Evolutionary conservation across 2,797 vertebrate genomes (phyloP).

Genomic region (Rhinoraja longicauda): DNA sequence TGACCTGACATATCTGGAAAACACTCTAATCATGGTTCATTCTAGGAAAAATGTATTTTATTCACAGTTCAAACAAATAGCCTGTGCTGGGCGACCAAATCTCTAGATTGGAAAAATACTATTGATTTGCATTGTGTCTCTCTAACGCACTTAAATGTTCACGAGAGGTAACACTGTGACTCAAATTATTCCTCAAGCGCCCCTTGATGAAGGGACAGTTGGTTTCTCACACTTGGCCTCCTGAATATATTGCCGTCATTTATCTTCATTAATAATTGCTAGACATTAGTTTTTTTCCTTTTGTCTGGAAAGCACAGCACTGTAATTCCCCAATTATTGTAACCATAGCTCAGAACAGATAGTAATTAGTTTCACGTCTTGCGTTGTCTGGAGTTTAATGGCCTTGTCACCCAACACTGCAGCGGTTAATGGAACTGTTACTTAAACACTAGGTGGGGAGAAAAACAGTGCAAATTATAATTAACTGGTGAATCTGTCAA

Average conservation of each 20-base stretch:
- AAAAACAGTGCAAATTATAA: neutral
- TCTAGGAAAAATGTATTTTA: too few relatives aligned
- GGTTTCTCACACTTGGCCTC: neutral
- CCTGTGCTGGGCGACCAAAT: too few relatives aligned
- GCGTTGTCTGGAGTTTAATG: conserved; percentile 62
- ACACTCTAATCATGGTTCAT: too few relatives aligned
- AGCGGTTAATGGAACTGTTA: conserved; percentile 34
- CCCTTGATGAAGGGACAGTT: neutral
- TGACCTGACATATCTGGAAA: too few relatives aligned
- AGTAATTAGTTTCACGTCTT: conserved; percentile 67
- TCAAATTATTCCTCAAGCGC: neutral
- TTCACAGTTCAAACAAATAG: too few relatives aligned
- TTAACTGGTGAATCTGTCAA: conserved; percentile 1
- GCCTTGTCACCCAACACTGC: conserved; percentile 64
- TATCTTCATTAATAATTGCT: conserved; percentile 66
- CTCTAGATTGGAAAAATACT: neutral
- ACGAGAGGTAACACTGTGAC: neutral
- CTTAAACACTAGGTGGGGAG: neutral
- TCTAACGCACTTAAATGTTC: neutral
- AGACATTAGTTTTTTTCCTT: conserved; percentile 52
- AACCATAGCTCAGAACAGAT: conserved; percentile 57
- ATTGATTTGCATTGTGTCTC: neutral
- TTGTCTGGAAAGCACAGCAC: conserved; percentile 52
- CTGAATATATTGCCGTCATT: conserved; percentile 52
- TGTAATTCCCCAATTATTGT: conserved; percentile 62